Percentiles rank a stretch among this genome's conserved stretches.
Conservation (phyloP, 2,888 invertebrate species). For the Hirtodrosophila trivittata region DNA sequence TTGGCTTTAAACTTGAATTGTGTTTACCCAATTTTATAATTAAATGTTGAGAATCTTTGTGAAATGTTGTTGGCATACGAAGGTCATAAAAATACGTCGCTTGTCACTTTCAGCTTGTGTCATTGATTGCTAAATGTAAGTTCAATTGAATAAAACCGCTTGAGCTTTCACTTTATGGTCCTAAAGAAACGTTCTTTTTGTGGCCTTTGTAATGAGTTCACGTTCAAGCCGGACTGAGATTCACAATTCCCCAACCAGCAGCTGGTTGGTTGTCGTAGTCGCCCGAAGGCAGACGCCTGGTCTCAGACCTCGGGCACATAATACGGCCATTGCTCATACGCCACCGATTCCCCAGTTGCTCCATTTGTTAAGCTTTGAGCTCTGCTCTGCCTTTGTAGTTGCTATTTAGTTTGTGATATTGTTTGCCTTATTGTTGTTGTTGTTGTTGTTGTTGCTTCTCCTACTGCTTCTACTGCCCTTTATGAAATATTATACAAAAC, state of each 20-base stretch:
- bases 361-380: slow-evolving; percentile 42
- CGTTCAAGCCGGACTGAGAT: slow-evolving; percentile 16
- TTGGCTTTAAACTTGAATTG: no score
- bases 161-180: slow-evolving; percentile 1
- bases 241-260: slow-evolving; percentile 17
- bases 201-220: background rate
- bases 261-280: background rate
- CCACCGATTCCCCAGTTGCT: slow-evolving; percentile 60
- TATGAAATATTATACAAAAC: slow-evolving; percentile 74
- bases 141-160: background rate
- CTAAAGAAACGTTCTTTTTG: background rate
- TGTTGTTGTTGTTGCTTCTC: slow-evolving; percentile 16
- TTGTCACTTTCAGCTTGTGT: slow-evolving; percentile 1
- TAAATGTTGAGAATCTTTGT: no score
- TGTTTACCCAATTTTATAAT: no score
- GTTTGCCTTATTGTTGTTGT: slow-evolving; percentile 29
- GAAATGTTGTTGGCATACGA: no score
- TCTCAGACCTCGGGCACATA: slow-evolving; percentile 42
- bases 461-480: slow-evolving; percentile 35
- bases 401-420: slow-evolving; percentile 45
- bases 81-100: no score
- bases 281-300: slow-evolving; percentile 8
- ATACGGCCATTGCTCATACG: slow-evolving; percentile 61
- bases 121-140: background rate
- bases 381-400: slow-evolving; percentile 35